Evolutionary conservation across 2,797 vertebrate species (phyloP), one percentile per base, ranked within the genome.

Genomic region (Enteromius unitaeniatus): DNA sequence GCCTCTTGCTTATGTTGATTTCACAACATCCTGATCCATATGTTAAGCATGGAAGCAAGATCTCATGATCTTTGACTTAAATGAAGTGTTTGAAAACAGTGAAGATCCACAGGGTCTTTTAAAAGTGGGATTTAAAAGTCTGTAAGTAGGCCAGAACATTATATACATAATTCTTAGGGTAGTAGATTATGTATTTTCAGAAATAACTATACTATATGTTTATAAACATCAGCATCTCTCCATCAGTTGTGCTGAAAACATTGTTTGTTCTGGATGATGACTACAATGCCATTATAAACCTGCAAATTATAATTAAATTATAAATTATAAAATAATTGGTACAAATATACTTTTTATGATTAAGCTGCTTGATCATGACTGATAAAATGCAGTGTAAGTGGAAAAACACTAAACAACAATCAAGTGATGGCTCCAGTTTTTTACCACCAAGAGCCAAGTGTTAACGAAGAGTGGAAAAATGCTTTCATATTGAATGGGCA

Each of bases 11-110:
- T 82, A 86, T 88, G 78, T 81, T 84, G 76, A 69, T 84, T 80
- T 83, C 86, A 53, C 72, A 88, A 81, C 82, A 87, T 84, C 77
- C 84, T 80, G 84, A 87, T 80, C 82, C 82, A 86, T 87, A 87
- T 83, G 84, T 85, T 83, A 80, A 72, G 45, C 76, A 74, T 37
- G 82, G 80, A 86, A 79, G 78, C 86, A 86, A 86, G 81, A 86
- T 74, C 69, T 79, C 17, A 34, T 80, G 84, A 86, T 83, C 64
- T 83, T 42, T 68, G 53, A 75, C 23, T 75, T 84, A 76, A 82
- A 76, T 42, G 60, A 78, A 79, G 69, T 77, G 82, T 37, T 73
- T 49, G 23, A 49, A 79, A 81, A 83, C 34, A 58, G 15, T 60
- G 9, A 23, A 83, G 28, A 77, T n/a, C 31, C 49, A n/a, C 28